Percentiles rank a stretch among this genome's conserved stretches.
These are phyloP conservation scores for Thalassoma bifasciatum DNA, from an alignment of 2,113 vertebrate genomes.

Conservation along the genomic window DNA sequence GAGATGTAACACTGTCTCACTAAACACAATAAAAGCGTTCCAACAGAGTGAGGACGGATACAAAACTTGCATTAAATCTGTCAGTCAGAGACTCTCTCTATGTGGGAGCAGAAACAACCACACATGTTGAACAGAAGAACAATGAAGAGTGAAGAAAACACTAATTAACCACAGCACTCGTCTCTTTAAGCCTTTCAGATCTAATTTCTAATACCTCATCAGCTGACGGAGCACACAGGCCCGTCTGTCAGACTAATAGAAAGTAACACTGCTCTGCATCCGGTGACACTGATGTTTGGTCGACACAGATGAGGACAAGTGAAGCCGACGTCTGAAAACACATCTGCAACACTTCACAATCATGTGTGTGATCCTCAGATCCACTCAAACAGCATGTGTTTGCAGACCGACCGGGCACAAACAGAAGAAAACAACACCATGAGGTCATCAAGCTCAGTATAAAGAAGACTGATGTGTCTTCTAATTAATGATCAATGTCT, in stretches of 20 bases:
- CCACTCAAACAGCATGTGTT: too few relatives aligned
- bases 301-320: constrained; percentile 19
- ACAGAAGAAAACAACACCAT: neutral
- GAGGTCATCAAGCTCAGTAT: neutral
- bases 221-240: constrained; percentile 26
- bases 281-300: constrained; percentile 14
- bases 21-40: neutral
- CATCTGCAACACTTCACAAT: constrained; percentile 4
- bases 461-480: neutral
- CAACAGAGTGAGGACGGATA: neutral
- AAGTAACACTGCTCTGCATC: constrained; percentile 46
- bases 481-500: neutral
- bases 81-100: neutral
- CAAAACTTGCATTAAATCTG: constrained; percentile 6
- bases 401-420: too few relatives aligned
- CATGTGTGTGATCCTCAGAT: neutral
- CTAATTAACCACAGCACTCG: constrained; percentile 39
- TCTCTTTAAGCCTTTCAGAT: constrained; percentile 53
- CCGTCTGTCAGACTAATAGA: constrained; percentile 56
- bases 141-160: constrained; percentile 1
- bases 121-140: neutral
- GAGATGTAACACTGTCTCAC: neutral
- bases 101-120: neutral
- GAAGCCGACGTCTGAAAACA: constrained; percentile 29
- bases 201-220: constrained; percentile 51